These are phyloP conservation scores for Parnassius mnemosyne DNA, from an alignment of 2,888 invertebrate genomes.

Conservation along the genomic window DNA sequence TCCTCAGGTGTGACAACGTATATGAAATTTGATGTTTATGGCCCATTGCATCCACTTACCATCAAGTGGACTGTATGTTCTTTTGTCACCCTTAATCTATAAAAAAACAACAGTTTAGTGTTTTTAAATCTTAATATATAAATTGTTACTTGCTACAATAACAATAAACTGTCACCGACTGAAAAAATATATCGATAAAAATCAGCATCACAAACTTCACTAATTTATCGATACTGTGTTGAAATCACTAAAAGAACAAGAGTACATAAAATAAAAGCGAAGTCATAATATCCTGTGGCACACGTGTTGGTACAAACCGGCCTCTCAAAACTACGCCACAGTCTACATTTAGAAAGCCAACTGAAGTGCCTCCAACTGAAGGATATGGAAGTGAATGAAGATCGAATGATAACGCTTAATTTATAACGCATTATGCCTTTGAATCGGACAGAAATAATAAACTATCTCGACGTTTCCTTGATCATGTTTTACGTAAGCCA, in stretches of 20 bases:
- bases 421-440: constrained; percentile 3
- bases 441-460: constrained; percentile 5
- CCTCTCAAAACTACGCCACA: constrained; percentile 29
- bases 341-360: constrained; percentile 26
- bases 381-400: constrained; percentile 11
- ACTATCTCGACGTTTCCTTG: constrained; percentile 3
- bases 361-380: constrained; percentile 25
- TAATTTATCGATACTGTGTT: constrained; percentile 26
- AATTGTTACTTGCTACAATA: no score
- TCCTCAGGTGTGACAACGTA: no score
- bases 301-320: constrained; percentile 48
- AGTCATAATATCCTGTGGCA: constrained; percentile 71
- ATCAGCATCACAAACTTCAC: no score
- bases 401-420: constrained; percentile 10
- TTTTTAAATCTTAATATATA: no score
- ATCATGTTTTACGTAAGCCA: background rate
- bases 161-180: no score
- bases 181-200: no score
- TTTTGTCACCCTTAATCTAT: no score
- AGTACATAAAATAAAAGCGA: constrained; percentile 65
- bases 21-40: no score
- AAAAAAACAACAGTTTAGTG: no score
- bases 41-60: no score
- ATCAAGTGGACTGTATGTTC: no score
- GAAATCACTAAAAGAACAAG: constrained; percentile 43